Evolutionary conservation across 1,140 invertebrate species (phyloP).

Genomic region (Myzus persicae): DNA sequence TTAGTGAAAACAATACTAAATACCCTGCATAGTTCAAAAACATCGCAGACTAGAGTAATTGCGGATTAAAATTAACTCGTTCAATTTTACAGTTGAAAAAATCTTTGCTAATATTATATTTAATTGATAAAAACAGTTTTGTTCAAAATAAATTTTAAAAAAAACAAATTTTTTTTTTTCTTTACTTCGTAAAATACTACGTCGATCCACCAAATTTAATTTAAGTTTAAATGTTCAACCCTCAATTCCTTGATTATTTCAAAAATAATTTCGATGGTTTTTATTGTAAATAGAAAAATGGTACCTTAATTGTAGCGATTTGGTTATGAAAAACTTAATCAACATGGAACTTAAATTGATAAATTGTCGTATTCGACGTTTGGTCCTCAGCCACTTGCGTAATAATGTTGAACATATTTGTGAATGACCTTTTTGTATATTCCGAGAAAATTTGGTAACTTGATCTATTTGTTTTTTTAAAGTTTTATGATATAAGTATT

Average conservation of each 20-base stretch:
- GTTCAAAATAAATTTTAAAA: background rate
- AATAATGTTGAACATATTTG: no score
- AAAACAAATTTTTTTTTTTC: no score
- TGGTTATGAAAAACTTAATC: background rate
- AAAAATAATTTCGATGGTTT: background rate
- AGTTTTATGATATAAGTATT: no score
- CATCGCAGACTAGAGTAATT: background rate
- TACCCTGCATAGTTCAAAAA: background rate
- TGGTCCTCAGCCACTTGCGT: no score
- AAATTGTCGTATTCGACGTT: no score
- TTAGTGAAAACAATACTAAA: conserved; percentile 11
- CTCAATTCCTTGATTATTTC: no score
- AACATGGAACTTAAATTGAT: background rate
- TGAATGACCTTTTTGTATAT: no score
- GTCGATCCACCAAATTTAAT: background rate
- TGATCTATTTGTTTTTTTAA: no score
- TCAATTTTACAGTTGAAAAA: background rate
- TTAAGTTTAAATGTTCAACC: background rate
- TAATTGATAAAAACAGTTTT: background rate
- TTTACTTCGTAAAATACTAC: background rate
- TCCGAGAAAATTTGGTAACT: background rate
- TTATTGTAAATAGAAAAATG: background rate
- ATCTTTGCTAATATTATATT: background rate
- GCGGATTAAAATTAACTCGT: background rate
- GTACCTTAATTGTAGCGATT: background rate